Evolutionary conservation across 2,888 invertebrate species (phyloP).

Genomic region (Andrena bicolor): DNA sequence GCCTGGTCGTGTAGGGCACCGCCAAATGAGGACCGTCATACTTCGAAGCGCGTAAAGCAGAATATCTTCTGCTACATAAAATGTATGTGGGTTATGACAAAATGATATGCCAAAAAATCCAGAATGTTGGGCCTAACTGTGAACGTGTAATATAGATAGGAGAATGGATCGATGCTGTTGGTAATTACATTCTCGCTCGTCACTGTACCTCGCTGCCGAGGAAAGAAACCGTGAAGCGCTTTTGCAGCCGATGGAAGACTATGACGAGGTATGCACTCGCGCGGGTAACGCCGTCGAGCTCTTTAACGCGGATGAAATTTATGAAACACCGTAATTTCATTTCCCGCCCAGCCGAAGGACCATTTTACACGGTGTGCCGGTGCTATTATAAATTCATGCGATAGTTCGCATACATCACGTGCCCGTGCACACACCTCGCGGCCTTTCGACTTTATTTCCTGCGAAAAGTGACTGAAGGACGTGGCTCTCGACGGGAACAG

Average conservation of each 20-base stretch:
- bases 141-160: too few species aligned
- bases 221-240: neutral
- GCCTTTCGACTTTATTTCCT: conserved; percentile 35
- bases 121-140: too few species aligned
- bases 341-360: neutral
- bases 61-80: neutral
- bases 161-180: too few species aligned
- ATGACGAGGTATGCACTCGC: neutral
- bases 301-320: conserved; percentile 33
- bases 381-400: conserved; percentile 53
- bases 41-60: neutral
- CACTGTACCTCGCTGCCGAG: neutral
- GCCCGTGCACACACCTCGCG: conserved; percentile 24
- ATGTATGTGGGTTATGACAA: neutral
- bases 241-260: neutral
- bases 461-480: conserved; percentile 39
- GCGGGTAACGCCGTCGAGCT: conserved; percentile 2
- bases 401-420: conserved; percentile 51
- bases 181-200: neutral
- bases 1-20: neutral
- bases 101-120: too few species aligned
- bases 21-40: conserved; percentile 1
- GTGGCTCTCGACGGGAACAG: conserved; percentile 34
- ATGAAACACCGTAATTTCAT: conserved; percentile 49
- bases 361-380: conserved; percentile 40